Evolutionary conservation across 2,113 vertebrate species (phyloP).

Genomic region (Scomber scombrus): DNA sequence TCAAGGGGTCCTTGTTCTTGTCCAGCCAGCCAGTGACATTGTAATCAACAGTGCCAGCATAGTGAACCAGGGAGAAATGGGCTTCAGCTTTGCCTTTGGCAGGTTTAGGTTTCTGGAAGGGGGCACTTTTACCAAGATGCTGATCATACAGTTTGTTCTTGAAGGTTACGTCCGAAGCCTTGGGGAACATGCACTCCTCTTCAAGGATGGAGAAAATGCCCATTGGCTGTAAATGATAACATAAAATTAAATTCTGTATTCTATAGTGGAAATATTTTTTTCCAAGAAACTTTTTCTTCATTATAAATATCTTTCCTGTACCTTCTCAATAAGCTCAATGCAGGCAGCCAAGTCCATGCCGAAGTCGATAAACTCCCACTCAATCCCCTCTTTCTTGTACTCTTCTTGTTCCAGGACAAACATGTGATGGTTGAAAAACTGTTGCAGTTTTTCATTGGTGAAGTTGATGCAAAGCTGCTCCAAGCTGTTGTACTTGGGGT

Average conservation of each 20-base stretch:
- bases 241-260: neutral
- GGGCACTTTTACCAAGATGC: constrained; percentile 89
- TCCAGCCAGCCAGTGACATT: constrained; percentile 91
- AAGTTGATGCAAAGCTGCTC: constrained; percentile 94
- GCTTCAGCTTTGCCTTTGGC: constrained; percentile 89
- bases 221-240: constrained; percentile 81
- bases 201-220: constrained; percentile 84
- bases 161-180: constrained; percentile 84
- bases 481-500: constrained; percentile 89
- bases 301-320: constrained; percentile 31
- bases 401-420: constrained; percentile 93
- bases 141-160: constrained; percentile 93
- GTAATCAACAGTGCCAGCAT: constrained; percentile 90
- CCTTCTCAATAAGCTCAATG: constrained; percentile 93
- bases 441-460: constrained; percentile 94
- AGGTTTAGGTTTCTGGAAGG: constrained; percentile 92
- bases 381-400: constrained; percentile 92
- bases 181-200: constrained; percentile 85
- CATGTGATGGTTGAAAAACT: constrained; percentile 93
- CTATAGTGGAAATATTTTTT: no score
- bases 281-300: neutral
- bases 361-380: constrained; percentile 92
- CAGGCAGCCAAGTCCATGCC: constrained; percentile 92
- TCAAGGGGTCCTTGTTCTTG: constrained; percentile 94
- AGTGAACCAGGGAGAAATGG: constrained; percentile 89